These are phyloP conservation scores for Cyrtodaria siliqua DNA, from an alignment of 2,888 invertebrate species.

Conservation along the genomic window DNA sequence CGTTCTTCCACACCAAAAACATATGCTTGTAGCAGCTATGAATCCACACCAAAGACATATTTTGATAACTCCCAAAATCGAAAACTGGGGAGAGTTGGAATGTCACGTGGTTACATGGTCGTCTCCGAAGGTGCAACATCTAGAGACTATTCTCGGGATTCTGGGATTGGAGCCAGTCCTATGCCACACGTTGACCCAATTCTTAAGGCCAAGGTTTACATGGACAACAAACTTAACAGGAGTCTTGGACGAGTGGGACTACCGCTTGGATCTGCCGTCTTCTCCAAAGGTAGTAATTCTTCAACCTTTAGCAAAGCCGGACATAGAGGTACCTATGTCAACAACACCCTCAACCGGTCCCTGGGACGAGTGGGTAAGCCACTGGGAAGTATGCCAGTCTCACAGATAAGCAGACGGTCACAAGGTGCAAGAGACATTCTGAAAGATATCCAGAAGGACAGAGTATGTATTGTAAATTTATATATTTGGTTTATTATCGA, in stretches of 20 bases:
- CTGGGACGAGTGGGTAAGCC: constrained; percentile 36
- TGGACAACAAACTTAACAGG: constrained; percentile 34
- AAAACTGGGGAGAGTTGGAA: constrained; percentile 31
- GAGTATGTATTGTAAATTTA: neutral
- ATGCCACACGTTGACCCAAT: no score
- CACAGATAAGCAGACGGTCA: constrained; percentile 5
- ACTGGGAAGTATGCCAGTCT: constrained; percentile 31
- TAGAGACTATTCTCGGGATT: no score
- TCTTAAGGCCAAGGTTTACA: constrained; percentile 17
- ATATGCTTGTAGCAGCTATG: no score
- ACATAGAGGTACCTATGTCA: constrained; percentile 11
- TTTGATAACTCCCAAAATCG: constrained; percentile 35
- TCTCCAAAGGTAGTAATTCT: neutral
- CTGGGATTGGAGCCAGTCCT: no score
- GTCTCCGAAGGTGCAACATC: neutral
- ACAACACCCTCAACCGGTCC: constrained; percentile 36
- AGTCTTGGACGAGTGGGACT: constrained; percentile 29
- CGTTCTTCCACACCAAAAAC: no score
- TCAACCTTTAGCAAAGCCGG: neutral
- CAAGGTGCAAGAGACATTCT: no score
- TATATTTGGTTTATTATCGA: no score
- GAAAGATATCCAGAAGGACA: neutral
- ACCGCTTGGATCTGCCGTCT: constrained; percentile 22
- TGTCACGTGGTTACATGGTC: constrained; percentile 22
- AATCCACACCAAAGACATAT: constrained; percentile 14